Percentiles rank a stretch among this genome's conserved stretches.
Evolutionary conservation across 2,113 vertebrate species (phyloP).

Genomic region (Indicator maculatus): DNA sequence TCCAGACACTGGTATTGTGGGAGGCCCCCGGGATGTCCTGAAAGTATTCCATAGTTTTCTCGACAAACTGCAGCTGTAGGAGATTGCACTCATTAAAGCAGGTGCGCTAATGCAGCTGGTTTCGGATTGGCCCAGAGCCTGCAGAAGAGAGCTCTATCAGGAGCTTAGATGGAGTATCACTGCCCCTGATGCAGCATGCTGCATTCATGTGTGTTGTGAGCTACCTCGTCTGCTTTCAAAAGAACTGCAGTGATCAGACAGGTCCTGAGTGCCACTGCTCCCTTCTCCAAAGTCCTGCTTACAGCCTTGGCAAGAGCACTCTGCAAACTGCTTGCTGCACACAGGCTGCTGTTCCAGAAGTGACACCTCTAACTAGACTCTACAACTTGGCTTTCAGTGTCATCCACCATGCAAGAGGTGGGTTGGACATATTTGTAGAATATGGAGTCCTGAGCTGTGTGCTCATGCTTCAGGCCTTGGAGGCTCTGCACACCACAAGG

Average conservation of each 20-base stretch:
- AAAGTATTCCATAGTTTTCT: not conserved
- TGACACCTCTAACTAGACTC: not conserved
- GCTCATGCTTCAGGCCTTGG: not conserved
- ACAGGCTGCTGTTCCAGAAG: not conserved
- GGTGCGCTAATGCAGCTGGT: not conserved
- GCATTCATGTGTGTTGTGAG: rapidly evolving
- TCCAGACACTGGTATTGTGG: not conserved
- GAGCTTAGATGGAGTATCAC: not conserved
- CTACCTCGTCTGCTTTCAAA: not conserved
- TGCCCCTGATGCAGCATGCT: not conserved
- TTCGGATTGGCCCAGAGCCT: not conserved
- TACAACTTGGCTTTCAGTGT: not conserved
- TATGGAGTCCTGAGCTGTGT: not conserved
- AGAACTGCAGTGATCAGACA: not conserved
- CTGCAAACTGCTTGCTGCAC: not conserved
- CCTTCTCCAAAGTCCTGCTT: not conserved
- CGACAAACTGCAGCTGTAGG: not conserved
- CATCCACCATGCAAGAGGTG: not conserved
- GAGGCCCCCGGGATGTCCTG: not conserved
- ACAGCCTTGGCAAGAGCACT: not conserved
- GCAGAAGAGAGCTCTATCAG: not conserved
- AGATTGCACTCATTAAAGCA: not conserved
- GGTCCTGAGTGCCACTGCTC: not conserved
- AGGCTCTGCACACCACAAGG: not conserved
- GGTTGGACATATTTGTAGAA: not conserved